These are phyloP conservation scores for Thera obeliscata DNA, from an alignment of 2,888 invertebrate species.

Conservation along the genomic window DNA sequence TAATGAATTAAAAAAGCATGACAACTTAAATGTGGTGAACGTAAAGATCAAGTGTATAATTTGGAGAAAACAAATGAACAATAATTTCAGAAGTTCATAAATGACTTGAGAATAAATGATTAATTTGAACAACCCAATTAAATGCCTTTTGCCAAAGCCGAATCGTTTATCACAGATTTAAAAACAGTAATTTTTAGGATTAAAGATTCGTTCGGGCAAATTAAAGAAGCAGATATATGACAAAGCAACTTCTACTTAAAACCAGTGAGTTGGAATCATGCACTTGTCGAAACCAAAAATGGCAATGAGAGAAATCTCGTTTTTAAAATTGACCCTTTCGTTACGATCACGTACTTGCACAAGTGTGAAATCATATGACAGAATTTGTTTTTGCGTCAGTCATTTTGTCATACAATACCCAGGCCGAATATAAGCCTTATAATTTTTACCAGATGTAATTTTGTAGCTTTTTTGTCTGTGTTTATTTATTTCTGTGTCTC, in stretches of 20 bases:
- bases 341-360: conserved; percentile 44
- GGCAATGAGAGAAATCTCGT: conserved; percentile 63
- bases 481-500: too few relatives aligned
- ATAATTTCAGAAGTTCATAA: conserved; percentile 24
- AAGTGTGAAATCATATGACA: conserved; percentile 40
- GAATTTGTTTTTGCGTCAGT: conserved; percentile 19
- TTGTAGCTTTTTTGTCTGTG: too few relatives aligned
- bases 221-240: conserved; percentile 37
- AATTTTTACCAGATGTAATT: background rate
- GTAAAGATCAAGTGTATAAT: conserved; percentile 14
- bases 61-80: conserved; percentile 21
- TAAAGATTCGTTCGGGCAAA: conserved; percentile 32
- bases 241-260: conserved; percentile 34
- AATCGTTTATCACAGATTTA: conserved; percentile 34
- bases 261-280: conserved; percentile 35
- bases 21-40: conserved; percentile 16
- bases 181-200: conserved; percentile 39
- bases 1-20: conserved; percentile 2
- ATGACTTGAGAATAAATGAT: conserved; percentile 21
- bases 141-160: conserved; percentile 22
- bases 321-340: conserved; percentile 55
- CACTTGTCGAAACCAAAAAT: conserved; percentile 54
- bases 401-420: conserved; percentile 19
- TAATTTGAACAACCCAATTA: conserved; percentile 31
- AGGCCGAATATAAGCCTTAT: background rate